phyloP scores from a whole-genome alignment of 2,113 vertebrate species.

The Lota lota region DNA sequence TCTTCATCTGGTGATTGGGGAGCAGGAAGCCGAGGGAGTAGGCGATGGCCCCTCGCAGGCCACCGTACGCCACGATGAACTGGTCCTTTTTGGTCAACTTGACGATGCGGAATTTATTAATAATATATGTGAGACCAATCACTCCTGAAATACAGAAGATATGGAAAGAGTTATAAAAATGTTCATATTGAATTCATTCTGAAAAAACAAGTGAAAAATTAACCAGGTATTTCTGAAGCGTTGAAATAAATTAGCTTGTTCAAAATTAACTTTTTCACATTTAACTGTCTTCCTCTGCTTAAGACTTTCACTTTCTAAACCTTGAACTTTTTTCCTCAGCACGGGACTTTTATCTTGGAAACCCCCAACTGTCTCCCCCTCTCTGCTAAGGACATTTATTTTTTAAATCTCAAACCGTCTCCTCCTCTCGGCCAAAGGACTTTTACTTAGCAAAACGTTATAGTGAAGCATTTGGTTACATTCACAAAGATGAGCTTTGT shows the following conservation, averaged over 20 bases:
- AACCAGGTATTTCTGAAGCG: neutral
- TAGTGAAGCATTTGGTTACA: too few relatives aligned
- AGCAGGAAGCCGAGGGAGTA: slow-evolving; percentile 92
- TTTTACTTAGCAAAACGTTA: too few relatives aligned
- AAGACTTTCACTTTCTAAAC: too few relatives aligned
- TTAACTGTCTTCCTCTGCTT: too few relatives aligned
- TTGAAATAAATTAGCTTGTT: neutral
- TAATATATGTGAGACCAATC: slow-evolving; percentile 87
- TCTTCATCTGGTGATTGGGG: slow-evolving; percentile 73
- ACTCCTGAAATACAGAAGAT: slow-evolving; percentile 75
- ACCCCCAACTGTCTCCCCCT: too few relatives aligned
- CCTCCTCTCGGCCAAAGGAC: too few relatives aligned
- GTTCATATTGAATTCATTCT: neutral
- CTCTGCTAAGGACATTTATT: too few relatives aligned
- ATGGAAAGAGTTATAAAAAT: neutral
- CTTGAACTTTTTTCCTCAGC: too few relatives aligned
- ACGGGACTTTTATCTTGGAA: too few relatives aligned
- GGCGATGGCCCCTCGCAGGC: slow-evolving; percentile 91
- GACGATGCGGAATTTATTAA: slow-evolving; percentile 94
- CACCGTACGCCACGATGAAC: slow-evolving; percentile 95
- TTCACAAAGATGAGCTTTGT: too few relatives aligned
- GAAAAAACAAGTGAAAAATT: neutral
- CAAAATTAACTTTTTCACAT: too few relatives aligned
- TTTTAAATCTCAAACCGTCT: too few relatives aligned
- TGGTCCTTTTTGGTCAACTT: slow-evolving; percentile 94